Evolutionary conservation across 2,888 invertebrate genomes (phyloP).

Genomic region (Macrophya alboannulata): DNA sequence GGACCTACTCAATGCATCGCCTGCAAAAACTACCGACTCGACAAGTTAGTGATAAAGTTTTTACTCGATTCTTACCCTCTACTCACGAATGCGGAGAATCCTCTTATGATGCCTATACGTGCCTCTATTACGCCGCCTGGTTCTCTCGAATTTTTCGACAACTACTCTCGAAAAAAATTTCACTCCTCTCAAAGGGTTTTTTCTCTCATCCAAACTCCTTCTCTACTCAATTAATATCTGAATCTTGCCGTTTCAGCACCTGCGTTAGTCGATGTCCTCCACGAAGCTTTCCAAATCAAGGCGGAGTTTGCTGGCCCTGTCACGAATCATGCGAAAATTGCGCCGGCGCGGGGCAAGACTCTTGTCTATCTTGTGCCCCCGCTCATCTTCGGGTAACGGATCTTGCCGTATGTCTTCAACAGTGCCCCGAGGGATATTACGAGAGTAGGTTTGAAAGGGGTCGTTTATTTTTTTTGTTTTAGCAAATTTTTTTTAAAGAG

Average conservation of each 20-base stretch:
- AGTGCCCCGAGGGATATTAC: slow-evolving; percentile 95
- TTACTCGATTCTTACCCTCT: too few species aligned
- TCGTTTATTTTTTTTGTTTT: neutral
- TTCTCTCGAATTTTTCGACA: slow-evolving; percentile 10
- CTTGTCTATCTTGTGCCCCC: slow-evolving; percentile 92
- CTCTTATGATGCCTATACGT: neutral
- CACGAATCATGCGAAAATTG: slow-evolving; percentile 95
- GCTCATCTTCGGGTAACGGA: slow-evolving; percentile 92
- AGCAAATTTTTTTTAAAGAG: neutral
- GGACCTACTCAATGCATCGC: slow-evolving; percentile 93
- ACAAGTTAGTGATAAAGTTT: slow-evolving; percentile 84
- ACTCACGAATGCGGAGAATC: neutral
- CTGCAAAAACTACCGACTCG: slow-evolving; percentile 90
- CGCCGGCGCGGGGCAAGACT: slow-evolving; percentile 93
- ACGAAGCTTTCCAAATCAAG: slow-evolving; percentile 91
- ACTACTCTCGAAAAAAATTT: neutral
- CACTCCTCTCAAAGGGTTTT: slow-evolving; percentile 4
- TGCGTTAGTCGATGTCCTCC: slow-evolving; percentile 94
- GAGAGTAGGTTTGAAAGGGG: slow-evolving; percentile 83
- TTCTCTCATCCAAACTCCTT: neutral
- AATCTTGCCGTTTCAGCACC: slow-evolving; percentile 82
- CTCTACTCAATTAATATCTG: slow-evolving; percentile 27
- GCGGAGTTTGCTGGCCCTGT: slow-evolving; percentile 92
- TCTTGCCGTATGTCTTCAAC: slow-evolving; percentile 92
- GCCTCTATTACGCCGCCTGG: neutral